Evolutionary conservation across 1,140 invertebrate genomes (phyloP).

Genomic region (Caenorhabditis briggsae): DNA sequence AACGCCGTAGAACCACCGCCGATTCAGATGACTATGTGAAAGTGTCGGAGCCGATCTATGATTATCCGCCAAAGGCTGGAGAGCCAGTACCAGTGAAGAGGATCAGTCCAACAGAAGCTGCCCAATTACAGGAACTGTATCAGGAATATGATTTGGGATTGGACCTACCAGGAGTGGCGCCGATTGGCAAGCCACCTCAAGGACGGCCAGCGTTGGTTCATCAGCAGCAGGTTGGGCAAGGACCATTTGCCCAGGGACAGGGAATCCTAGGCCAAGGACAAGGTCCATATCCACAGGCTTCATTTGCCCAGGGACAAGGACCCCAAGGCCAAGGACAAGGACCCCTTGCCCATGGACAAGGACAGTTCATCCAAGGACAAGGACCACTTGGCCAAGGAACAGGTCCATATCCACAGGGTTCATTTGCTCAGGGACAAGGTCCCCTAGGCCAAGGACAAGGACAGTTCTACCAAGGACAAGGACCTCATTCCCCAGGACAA

Average conservation of each 20-base stretch:
- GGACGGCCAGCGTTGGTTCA: neutral
- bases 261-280: no score
- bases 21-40: conserved; percentile 59
- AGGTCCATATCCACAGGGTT: no score
- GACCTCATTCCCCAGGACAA: neutral
- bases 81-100: neutral
- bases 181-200: neutral
- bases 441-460: neutral
- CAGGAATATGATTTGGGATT: conserved; percentile 61
- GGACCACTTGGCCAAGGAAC: no score
- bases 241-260: neutral
- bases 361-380: no score
- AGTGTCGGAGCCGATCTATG: conserved; percentile 61
- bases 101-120: conserved; percentile 50
- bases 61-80: conserved; percentile 31
- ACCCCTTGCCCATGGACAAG: no score
- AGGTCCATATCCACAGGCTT: no score
- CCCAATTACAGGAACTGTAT: conserved; percentile 53
- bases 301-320: no score
- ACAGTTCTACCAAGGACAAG: no score
- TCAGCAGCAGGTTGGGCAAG: neutral
- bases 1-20: conserved; percentile 35
- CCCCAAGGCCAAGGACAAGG: no score
- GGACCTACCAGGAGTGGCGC: conserved; percentile 25
- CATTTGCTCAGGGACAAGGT: neutral